These are phyloP conservation scores for Eupristina koningsbergeri DNA, from an alignment of 1,140 invertebrate species.

Conservation along the genomic window DNA sequence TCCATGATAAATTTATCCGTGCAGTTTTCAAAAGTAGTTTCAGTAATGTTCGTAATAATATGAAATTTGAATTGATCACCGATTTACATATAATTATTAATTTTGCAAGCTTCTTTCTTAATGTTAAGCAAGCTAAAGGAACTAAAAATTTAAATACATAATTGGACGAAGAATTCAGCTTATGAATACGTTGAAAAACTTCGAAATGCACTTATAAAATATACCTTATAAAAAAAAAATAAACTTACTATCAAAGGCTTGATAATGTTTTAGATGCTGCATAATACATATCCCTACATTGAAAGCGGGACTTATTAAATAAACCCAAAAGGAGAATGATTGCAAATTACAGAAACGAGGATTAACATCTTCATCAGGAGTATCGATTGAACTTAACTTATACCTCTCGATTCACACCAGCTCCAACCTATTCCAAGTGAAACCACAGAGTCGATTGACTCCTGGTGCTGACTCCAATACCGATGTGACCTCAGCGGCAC, in stretches of 20 bases:
- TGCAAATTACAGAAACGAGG: not conserved
- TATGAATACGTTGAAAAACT: not conserved
- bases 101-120: not conserved
- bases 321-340: not conserved
- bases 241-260: not conserved
- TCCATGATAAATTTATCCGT: too few species aligned
- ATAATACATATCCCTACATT: not conserved
- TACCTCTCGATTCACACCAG: not conserved
- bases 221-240: not conserved
- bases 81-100: not conserved
- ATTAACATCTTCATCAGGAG: not conserved
- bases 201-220: not conserved
- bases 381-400: conserved; percentile 6
- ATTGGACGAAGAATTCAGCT: not conserved
- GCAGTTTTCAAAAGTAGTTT: too few species aligned
- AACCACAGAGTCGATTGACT: conserved; percentile 29
- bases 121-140: not conserved
- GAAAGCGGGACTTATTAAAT: not conserved
- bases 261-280: not conserved
- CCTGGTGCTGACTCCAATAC: not conserved
- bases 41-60: not conserved
- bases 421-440: conserved; percentile 2
- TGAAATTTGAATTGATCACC: not conserved
- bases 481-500: not conserved
- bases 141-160: not conserved